Evolutionary conservation across 2,113 vertebrate genomes (phyloP).

Genomic region (Porphyrio hochstetteri): DNA sequence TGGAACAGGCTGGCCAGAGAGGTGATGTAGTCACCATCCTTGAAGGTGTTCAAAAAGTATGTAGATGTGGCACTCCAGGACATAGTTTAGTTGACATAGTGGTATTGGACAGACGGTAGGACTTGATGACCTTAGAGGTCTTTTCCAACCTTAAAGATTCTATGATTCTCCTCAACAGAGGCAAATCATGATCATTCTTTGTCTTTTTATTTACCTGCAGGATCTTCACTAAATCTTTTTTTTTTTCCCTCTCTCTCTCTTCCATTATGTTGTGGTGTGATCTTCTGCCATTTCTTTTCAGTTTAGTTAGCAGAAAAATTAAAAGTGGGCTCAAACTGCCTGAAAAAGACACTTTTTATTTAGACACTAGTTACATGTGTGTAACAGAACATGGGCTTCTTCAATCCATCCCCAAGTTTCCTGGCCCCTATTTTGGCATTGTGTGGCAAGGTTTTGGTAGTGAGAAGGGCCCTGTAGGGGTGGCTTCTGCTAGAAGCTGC

Average conservation of each 20-base stretch:
- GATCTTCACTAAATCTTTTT: neutral
- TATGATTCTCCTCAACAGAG: neutral
- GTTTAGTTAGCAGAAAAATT: neutral
- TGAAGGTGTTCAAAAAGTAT: no score
- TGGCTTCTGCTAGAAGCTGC: no score
- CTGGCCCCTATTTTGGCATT: neutral
- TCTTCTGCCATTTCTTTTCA: neutral
- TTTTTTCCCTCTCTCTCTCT: neutral
- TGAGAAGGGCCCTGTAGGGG: no score
- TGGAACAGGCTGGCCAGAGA: no score
- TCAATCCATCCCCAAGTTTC: neutral
- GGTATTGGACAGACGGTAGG: no score
- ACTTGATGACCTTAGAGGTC: no score
- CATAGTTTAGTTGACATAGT: no score
- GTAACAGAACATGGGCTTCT: neutral
- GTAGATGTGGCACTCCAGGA: no score
- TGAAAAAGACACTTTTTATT: neutral
- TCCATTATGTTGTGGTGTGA: neutral
- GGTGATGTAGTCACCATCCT: no score
- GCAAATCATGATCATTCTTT: neutral
- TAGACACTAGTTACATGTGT: neutral
- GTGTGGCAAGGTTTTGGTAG: no score
- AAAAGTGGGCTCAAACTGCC: neutral
- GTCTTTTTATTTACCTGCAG: neutral
- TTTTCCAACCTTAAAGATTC: no score